Evolutionary conservation across 2,888 invertebrate species (phyloP).

Genomic region (Hirtodrosophila trivittata): DNA sequence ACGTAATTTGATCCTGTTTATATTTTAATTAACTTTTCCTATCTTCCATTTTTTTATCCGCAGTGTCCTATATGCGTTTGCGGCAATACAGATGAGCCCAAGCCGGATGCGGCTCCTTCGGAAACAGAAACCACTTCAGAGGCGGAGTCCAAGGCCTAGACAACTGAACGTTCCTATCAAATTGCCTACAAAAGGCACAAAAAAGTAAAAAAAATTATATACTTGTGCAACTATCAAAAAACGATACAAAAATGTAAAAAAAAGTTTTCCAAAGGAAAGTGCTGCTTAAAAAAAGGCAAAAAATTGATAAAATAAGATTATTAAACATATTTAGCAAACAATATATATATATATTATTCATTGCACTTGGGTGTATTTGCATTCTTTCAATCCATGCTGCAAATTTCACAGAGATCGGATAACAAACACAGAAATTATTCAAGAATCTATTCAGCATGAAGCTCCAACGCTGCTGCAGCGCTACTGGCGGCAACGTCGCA

Average conservation of each 20-base stretch:
- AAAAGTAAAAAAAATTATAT: conserved; percentile 29
- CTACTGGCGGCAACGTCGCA: too few species aligned
- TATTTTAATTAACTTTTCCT: not conserved
- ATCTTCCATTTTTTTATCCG: not conserved
- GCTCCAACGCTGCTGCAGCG: too few species aligned
- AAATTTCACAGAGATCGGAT: too few species aligned
- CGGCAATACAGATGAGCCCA: conserved; percentile 82
- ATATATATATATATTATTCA: too few species aligned
- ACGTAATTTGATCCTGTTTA: not conserved
- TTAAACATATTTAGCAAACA: too few species aligned
- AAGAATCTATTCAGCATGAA: too few species aligned
- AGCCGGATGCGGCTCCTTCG: conserved; percentile 80
- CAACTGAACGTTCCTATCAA: not conserved
- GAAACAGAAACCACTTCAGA: conserved; percentile 81
- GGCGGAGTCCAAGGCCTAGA: conserved; percentile 81
- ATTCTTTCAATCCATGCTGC: too few species aligned
- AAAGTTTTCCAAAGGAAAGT: conserved; percentile 11
- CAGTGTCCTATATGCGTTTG: conserved; percentile 86
- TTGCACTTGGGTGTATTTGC: too few species aligned
- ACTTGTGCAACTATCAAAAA: conserved; percentile 30
- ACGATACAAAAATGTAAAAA: conserved; percentile 49
- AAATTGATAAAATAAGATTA: too few species aligned
- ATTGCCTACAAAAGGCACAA: conserved; percentile 49
- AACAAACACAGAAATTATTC: too few species aligned
- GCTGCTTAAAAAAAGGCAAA: not conserved